These are phyloP conservation scores for Mustela nigripes DNA, from an alignment of 2,113 vertebrate species.

Conservation along the genomic window DNA sequence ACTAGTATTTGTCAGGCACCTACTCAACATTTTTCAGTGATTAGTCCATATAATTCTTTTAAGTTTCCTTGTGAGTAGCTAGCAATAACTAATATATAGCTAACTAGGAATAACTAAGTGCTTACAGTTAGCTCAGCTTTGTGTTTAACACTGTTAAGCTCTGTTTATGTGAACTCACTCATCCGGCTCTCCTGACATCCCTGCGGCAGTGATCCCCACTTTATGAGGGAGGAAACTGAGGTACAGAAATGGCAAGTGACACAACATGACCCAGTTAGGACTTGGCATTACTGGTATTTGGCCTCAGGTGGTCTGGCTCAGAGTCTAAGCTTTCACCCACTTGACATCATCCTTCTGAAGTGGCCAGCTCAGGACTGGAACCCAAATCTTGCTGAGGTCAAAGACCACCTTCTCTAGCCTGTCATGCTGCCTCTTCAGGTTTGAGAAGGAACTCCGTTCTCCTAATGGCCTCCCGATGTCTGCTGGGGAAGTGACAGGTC, in stretches of 20 bases:
- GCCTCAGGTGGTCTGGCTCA: background rate
- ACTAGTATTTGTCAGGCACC: background rate
- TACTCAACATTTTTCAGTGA: constrained; percentile 19
- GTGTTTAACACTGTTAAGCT: background rate
- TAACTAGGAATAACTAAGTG: background rate
- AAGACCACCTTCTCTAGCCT: background rate
- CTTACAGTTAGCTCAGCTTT: background rate
- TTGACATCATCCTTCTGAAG: background rate
- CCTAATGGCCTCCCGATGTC: background rate
- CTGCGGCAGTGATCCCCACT: background rate
- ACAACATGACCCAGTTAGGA: background rate
- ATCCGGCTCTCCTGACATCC: background rate
- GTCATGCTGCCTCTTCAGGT: background rate
- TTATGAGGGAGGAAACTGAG: background rate
- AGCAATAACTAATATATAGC: background rate
- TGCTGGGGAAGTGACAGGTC: background rate
- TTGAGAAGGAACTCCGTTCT: background rate
- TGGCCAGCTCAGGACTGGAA: background rate
- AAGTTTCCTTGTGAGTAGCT: background rate
- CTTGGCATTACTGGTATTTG: background rate
- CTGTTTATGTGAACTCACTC: background rate
- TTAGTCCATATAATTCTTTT: background rate
- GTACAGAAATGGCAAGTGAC: background rate
- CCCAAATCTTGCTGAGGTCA: background rate
- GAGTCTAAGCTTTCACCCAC: background rate